Base-by-base conservation (phyloP, 2,888 invertebrate genomes). In the Azorinus chamasolen region DNA sequence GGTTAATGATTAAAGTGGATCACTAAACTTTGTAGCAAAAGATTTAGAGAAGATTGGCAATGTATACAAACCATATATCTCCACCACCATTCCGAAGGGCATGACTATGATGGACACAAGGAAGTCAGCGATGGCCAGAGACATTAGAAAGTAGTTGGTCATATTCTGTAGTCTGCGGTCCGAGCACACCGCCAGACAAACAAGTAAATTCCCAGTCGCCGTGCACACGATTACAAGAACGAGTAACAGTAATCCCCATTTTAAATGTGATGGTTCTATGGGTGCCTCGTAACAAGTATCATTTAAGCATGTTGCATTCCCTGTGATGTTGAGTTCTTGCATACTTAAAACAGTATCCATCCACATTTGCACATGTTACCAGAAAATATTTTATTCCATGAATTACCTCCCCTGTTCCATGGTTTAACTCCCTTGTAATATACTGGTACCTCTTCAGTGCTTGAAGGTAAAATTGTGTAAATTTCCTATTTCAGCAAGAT, bases 71-170 rank as follows among this genome's bases (percentile, higher is more conserved):
- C 89, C 89, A 77, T 85, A 88, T 1, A 90, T 86, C 71, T 90
- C 91, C 24, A 91, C 90, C 10, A 98, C 96, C 64, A 98, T 97
- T 66, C 97, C 97, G 92, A 98, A 95, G 2, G 98, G 98, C 98
- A 99, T 99, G 65, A 98, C 98, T 90, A 98, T 96, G 80, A 97
- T 94, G 90, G 97, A 97, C 91, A 98, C 98, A 78, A 99, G 94
- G 76, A 98, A 94, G 94, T 99, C 98, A 61, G 98, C 98, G 72
- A 98, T 96, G 62, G 98, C 98, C 91, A 99, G 94, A n/a, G 98
- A 98, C 91, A 98, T 95, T 78, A 98, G 95, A 93, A 98, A 98
- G 94, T 98, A 98, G 94, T 98, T 98, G 81, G 98, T 98, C 88
- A 97, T 97, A 94, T 98, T 98, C 94, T 98, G 98, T 77, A 98